Percentiles rank a stretch among this genome's conserved stretches.
Evolutionary conservation across 2,888 invertebrate species (phyloP).

Genomic region (Keiferia lycopersicella): DNA sequence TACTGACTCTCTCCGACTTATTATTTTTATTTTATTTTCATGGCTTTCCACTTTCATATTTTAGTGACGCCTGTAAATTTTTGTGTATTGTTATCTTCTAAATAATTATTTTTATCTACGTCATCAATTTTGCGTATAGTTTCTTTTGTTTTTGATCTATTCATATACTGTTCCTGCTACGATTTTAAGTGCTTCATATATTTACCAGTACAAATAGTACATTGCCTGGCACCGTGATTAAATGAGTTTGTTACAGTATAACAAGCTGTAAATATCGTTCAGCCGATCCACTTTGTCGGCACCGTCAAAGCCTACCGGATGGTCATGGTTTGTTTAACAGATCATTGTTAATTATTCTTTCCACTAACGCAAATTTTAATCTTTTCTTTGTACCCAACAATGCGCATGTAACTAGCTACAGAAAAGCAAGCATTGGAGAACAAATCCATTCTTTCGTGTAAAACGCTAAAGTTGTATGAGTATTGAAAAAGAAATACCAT

Average conservation of each 20-base stretch:
- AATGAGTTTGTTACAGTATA: conserved; percentile 20
- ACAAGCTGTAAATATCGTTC: conserved; percentile 9
- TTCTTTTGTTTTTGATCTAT: no score
- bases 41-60: no score
- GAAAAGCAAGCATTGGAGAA: conserved; percentile 3
- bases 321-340: conserved; percentile 68
- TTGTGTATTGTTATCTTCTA: no score
- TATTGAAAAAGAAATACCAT: conserved; percentile 19
- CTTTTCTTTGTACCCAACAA: conserved; percentile 32
- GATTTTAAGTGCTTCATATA: no score
- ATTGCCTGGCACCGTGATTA: not conserved
- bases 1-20: no score
- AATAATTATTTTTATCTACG: no score
- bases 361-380: conserved; percentile 46
- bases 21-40: no score
- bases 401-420: conserved; percentile 19
- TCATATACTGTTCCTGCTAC: not conserved
- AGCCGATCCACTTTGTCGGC: conserved; percentile 55
- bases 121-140: no score
- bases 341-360: conserved; percentile 69
- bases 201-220: no score
- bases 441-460: conserved; percentile 15
- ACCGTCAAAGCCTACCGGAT: conserved; percentile 53
- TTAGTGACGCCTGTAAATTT: no score
- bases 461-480: conserved; percentile 22